Percentiles rank a stretch among this genome's conserved stretches.
Evolutionary conservation across 2,888 invertebrate species (phyloP).

Genomic region (Ceraclea dissimilis): DNA sequence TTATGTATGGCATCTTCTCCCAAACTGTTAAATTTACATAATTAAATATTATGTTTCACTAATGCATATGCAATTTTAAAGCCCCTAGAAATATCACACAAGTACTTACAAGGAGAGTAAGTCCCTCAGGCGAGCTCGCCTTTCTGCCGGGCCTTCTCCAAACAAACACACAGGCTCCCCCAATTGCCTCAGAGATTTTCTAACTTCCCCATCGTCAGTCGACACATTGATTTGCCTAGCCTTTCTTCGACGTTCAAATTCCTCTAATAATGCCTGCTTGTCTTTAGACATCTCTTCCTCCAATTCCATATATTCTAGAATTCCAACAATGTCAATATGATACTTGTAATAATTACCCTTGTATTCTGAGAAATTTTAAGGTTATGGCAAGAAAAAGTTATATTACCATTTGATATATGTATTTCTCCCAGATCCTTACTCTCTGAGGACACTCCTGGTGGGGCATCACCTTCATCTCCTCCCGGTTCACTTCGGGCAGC

Average conservation of each 20-base stretch:
- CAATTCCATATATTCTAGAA: conserved; percentile 71
- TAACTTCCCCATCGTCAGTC: conserved; percentile 88
- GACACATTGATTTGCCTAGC: conserved; percentile 95
- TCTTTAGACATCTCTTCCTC: conserved; percentile 83
- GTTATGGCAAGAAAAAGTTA: neutral
- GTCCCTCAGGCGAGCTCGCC: conserved; percentile 85
- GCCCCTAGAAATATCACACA: neutral
- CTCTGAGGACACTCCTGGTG: conserved; percentile 41
- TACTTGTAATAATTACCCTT: too few relatives aligned
- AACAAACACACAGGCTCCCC: conserved; percentile 97
- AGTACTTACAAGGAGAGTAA: conserved; percentile 65
- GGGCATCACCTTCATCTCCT: conserved; percentile 47
- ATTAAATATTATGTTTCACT: neutral
- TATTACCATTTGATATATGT: conserved; percentile 57
- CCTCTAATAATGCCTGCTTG: conserved; percentile 86
- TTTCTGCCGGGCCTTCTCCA: conserved; percentile 96
- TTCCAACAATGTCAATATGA: neutral
- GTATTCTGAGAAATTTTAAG: neutral
- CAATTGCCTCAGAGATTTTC: conserved; percentile 75
- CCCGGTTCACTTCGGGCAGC: conserved; percentile 50
- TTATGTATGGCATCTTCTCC: conserved; percentile 87
- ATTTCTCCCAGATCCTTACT: conserved; percentile 41
- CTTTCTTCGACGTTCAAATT: conserved; percentile 89
- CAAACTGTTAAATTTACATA: conserved; percentile 42
- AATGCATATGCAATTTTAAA: neutral